Conservation (phyloP, 2,113 vertebrate species). For the Leucosticte australis region DNA sequence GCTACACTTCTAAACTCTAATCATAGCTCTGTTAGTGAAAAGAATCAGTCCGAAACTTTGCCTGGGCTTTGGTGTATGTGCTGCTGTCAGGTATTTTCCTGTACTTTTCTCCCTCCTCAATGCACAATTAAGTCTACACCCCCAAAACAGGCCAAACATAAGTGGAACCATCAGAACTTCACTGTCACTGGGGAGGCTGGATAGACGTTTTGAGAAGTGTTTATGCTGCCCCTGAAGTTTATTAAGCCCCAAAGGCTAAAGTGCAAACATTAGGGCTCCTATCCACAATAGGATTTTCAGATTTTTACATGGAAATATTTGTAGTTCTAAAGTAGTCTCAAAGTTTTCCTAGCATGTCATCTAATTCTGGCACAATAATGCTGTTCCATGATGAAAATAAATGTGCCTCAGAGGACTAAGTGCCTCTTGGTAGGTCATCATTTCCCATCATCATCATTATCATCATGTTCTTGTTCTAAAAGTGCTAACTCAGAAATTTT, state of each 20-base stretch:
- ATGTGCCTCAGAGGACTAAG: background rate
- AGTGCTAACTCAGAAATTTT: background rate
- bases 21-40: background rate
- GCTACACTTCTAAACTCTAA: background rate
- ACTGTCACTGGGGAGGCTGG: fast-evolving
- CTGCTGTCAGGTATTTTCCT: background rate
- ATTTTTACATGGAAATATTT: background rate
- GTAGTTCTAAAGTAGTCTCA: background rate
- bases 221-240: background rate
- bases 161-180: background rate
- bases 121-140: too few species aligned
- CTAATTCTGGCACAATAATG: background rate
- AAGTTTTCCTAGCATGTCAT: background rate
- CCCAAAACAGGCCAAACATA: background rate
- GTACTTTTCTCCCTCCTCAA: background rate
- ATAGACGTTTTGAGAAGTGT: background rate
- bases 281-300: background rate
- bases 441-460: background rate
- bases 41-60: background rate
- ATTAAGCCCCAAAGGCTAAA: background rate
- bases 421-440: background rate
- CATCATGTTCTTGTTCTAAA: background rate
- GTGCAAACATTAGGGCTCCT: background rate
- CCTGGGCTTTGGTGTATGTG: background rate
- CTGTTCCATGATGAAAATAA: background rate